Base-by-base conservation (phyloP, 2,888 invertebrate species). In the Amiota mariae region DNA sequence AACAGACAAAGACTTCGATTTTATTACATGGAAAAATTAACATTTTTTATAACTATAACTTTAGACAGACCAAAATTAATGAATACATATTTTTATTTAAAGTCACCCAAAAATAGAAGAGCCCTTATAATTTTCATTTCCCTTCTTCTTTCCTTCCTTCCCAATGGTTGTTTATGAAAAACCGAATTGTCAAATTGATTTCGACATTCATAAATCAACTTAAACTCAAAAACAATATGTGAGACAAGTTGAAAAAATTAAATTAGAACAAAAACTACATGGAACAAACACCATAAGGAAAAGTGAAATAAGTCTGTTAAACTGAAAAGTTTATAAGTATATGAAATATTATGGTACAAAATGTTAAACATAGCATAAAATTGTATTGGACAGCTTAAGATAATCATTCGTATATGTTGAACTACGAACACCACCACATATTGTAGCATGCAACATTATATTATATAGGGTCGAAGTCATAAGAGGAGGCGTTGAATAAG, bases 351-450 rank as follows among this genome's bases (percentile, higher is more conserved):
- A 24, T 68, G 67, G 77, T 80, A 79, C 75, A 82, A 82, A 85
- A 85, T 85, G 83, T 85, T 81, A 80, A 84, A 77, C 83, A 85
- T 83, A 81, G 83, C 83, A 85, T 81, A 77, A 84, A 84, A 84
- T 83, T 83, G 80, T 83, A 79, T 84, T 72, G 83, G 83, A 83
- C 83, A 85, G 80, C 51, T 63, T 11, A 59, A 63, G 36, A 12
- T n/a, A 59, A 2, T 24, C 24, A 24, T 24, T 24, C 24, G 24
- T 1, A 24, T 24, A 24, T 2, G 24, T 24, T 36, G 18, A 59
- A 10, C 11, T 20, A 59, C 11, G 18, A 36, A 15, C 59, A 59
- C 59, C 59, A 59, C 59, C 59, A 59, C 1, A 36, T 36, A 36
- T 4, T 36, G 36, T 36, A 36, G 36, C 36, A 36, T 36, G 54